Evolutionary conservation across 92 coral and sea anemone genomes (phyloP).

Genomic region (Actinernus sp.): DNA sequence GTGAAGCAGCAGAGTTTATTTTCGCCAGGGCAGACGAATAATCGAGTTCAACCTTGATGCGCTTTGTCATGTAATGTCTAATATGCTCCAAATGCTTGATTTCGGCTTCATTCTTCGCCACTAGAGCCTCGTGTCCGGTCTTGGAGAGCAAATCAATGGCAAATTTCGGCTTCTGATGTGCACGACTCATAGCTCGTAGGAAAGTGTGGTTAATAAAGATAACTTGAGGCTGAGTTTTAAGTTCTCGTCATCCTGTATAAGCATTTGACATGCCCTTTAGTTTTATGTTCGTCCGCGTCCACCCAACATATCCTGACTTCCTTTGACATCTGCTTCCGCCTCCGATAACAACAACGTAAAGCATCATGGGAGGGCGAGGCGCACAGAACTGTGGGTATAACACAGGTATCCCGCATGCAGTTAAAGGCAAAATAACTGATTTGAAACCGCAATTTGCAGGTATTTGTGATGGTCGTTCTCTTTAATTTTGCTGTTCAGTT

Average conservation of each 20-base stretch:
- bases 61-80: slow-evolving; percentile 70
- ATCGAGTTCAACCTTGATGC: slow-evolving; percentile 78
- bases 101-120: slow-evolving; percentile 82
- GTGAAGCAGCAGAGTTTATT: slow-evolving; percentile 69
- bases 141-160: slow-evolving; percentile 78
- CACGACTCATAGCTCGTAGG: slow-evolving; percentile 1
- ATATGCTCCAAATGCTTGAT: slow-evolving; percentile 86
- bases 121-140: slow-evolving; percentile 84
- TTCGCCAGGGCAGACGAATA: slow-evolving; percentile 81
- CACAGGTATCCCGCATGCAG: neutral
- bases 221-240: neutral
- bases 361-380: slow-evolving; percentile 6
- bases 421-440: too few relatives aligned
- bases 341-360: neutral
- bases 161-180: slow-evolving; percentile 36
- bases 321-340: slow-evolving; percentile 8
- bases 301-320: neutral
- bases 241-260: neutral
- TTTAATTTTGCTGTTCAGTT: too few relatives aligned
- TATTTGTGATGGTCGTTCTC: too few relatives aligned
- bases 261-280: too few relatives aligned
- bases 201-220: neutral
- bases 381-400: neutral
- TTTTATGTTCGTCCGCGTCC: too few relatives aligned
- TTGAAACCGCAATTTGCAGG: too few relatives aligned